These are phyloP conservation scores for Adelphocoris suturalis DNA, from an alignment of 2,888 invertebrate species.

Conservation along the genomic window DNA sequence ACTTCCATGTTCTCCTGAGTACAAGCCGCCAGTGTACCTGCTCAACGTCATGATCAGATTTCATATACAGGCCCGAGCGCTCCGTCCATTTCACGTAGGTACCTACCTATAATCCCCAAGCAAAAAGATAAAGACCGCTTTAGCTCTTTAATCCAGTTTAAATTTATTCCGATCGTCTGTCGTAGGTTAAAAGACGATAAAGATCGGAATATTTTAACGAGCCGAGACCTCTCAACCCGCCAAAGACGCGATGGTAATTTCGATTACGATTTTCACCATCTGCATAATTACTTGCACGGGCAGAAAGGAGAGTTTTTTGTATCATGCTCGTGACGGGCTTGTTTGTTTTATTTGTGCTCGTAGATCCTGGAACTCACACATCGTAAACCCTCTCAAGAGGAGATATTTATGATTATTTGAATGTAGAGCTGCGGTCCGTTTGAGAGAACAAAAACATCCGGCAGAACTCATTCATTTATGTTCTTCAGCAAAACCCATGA, in stretches of 20 bases:
- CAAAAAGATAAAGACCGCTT: not conserved
- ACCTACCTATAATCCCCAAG: not conserved
- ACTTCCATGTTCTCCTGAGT: not conserved
- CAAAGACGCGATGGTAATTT: conserved; percentile 30
- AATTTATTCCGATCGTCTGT: conserved; percentile 9
- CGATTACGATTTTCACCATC: conserved; percentile 31
- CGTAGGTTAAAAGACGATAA: conserved; percentile 15
- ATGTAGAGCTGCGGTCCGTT: not conserved
- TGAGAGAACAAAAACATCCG: not conserved
- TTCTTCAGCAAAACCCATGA: not conserved
- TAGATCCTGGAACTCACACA: conserved; percentile 24
- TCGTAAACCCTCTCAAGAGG: not conserved
- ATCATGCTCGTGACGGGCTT: not conserved
- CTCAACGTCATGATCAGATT: conserved; percentile 7
- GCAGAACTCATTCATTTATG: no score
- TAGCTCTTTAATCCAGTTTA: not conserved
- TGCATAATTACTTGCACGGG: conserved; percentile 22
- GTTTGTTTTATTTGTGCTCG: not conserved
- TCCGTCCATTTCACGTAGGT: not conserved
- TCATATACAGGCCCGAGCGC: not conserved
- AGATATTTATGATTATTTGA: not conserved
- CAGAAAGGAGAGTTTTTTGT: not conserved
- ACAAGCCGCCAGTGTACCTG: not conserved
- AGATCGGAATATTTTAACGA: conserved; percentile 30
- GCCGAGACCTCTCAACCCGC: conserved; percentile 24